These are phyloP conservation scores for Nemoura dubitans DNA, from an alignment of 2,888 invertebrate species.

Conservation along the genomic window DNA sequence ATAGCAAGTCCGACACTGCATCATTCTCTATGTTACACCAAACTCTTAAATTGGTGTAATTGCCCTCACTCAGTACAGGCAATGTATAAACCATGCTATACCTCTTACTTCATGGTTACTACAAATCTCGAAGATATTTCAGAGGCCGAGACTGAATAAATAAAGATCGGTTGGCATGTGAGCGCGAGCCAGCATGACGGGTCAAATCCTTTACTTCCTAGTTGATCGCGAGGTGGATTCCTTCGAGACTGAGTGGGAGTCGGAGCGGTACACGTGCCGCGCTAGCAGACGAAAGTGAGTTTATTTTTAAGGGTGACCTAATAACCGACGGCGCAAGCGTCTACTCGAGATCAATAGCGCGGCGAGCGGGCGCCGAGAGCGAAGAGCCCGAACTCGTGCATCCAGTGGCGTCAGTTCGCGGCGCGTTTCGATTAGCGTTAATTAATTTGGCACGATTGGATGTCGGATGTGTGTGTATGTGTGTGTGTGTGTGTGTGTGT, in stretches of 20 bases:
- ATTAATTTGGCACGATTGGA: neutral
- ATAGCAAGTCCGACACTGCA: too few species aligned
- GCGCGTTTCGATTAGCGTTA: neutral
- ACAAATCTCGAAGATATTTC: too few species aligned
- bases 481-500: too few species aligned
- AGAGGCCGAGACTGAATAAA: neutral
- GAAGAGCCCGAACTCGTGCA: neutral
- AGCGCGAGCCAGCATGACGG: neutral
- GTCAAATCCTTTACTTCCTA: neutral
- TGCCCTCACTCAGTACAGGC: too few species aligned
- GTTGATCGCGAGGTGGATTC: neutral
- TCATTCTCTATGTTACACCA: too few species aligned
- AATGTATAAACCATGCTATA: too few species aligned
- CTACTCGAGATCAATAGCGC: conserved; percentile 20
- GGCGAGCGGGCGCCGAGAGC: neutral
- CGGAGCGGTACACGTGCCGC: neutral
- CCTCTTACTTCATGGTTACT: too few species aligned
- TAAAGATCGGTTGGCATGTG: neutral
- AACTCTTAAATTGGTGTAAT: too few species aligned
- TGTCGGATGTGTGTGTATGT: neutral
- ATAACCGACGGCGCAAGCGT: conserved; percentile 20
- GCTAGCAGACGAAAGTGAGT: conserved; percentile 30
- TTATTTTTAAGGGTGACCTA: conserved; percentile 24
- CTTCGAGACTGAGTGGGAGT: neutral
- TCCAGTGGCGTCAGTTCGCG: neutral